Conservation (phyloP, 2,888 invertebrate genomes). For the Perithous albicinctus region DNA sequence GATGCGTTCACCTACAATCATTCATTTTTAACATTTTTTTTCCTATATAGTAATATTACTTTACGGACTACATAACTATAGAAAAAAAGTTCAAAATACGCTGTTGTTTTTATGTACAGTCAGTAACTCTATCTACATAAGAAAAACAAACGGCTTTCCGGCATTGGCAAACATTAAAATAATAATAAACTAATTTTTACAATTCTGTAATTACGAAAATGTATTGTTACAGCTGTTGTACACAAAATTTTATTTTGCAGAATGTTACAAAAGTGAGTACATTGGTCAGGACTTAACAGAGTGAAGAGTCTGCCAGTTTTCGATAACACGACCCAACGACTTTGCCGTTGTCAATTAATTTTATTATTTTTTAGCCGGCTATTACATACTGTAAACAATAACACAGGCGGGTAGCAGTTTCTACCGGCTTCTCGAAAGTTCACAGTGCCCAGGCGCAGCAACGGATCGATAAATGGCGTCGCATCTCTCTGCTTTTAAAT, state of each 20-base stretch:
- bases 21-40: too few species aligned
- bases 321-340: not conserved
- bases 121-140: too few species aligned
- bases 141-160: too few species aligned
- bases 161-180: too few species aligned
- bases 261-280: not conserved
- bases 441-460: conserved; percentile 47
- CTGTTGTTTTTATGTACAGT: too few species aligned
- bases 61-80: too few species aligned
- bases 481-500: conserved; percentile 65
- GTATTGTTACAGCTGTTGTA: not conserved
- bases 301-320: not conserved
- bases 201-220: not conserved
- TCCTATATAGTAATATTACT: too few species aligned
- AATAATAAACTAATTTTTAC: not conserved
- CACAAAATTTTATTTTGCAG: not conserved
- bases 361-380: not conserved
- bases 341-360: not conserved
- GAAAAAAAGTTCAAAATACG: too few species aligned
- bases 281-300: not conserved
- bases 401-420: not conserved
- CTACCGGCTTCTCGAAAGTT: conserved; percentile 66
- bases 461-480: conserved; percentile 70
- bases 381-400: conserved; percentile 38
- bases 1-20: not conserved